A percentile compares a stretch with the other conserved stretches of the same genome.
Evolutionary conservation across 2,113 vertebrate species (phyloP).

Genomic region (Petrocephalus zakoni): DNA sequence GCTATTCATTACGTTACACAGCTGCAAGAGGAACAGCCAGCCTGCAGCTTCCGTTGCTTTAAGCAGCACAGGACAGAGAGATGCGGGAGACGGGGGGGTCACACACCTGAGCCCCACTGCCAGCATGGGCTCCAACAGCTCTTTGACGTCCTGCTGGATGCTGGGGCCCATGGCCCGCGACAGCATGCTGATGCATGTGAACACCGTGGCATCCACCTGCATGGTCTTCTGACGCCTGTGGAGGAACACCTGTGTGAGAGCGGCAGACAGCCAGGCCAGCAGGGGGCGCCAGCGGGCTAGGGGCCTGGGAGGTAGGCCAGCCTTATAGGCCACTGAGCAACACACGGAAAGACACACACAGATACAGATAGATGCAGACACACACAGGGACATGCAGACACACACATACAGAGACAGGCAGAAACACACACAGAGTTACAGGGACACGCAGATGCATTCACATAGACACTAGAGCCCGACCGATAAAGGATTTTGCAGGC

Average conservation of each 20-base stretch:
- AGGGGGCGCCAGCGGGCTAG: background rate
- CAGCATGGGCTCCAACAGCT: slow-evolving; percentile 95
- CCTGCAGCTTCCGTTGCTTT: no score
- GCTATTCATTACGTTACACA: background rate
- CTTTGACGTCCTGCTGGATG: slow-evolving; percentile 96
- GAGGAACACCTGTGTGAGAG: background rate
- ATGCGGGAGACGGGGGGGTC: background rate
- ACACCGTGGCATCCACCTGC: slow-evolving; percentile 95
- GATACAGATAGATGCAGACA: background rate
- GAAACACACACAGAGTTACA: no score
- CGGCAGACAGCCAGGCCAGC: background rate
- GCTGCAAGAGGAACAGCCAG: background rate
- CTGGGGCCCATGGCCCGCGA: slow-evolving; percentile 92
- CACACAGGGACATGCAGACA: background rate
- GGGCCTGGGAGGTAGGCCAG: background rate
- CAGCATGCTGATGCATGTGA: slow-evolving; percentile 97
- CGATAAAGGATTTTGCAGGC: no score
- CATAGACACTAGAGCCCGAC: no score
- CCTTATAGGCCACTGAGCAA: background rate
- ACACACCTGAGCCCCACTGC: slow-evolving; percentile 89
- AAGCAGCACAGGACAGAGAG: background rate
- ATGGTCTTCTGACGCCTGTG: slow-evolving; percentile 89
- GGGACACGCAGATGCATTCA: background rate
- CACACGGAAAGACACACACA: background rate
- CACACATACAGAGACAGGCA: no score